These are phyloP conservation scores for Engraulis encrasicolus DNA, from an alignment of 2,113 vertebrate species.

Conservation along the genomic window DNA sequence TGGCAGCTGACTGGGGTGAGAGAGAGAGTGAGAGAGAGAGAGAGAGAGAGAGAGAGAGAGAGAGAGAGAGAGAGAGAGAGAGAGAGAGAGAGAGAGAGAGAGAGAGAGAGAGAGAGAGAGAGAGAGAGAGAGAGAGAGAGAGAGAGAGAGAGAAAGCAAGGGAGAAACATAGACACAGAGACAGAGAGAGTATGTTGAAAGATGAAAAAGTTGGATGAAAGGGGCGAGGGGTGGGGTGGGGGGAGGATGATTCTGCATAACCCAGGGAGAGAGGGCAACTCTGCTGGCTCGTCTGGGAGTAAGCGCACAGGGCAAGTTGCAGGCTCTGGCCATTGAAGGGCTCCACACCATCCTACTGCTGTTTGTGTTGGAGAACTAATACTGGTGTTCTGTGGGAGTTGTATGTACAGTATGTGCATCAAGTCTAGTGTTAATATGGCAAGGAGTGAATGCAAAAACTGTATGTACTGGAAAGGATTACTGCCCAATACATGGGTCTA, in stretches of 20 bases:
- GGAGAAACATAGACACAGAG: neutral
- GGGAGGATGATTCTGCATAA: constrained; percentile 53
- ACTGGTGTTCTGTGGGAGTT: neutral
- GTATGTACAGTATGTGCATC: constrained; percentile 5
- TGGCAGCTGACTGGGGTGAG: too few relatives aligned
- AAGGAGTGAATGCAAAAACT: neutral
- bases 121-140: neutral
- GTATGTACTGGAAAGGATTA: neutral
- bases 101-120: neutral
- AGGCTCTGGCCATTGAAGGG: constrained; percentile 94
- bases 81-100: neutral
- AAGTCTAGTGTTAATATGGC: neutral
- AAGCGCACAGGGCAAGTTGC: constrained; percentile 90
- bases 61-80: neutral
- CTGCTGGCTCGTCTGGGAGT: constrained; percentile 83
- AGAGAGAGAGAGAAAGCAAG: neutral
- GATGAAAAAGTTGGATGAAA: neutral
- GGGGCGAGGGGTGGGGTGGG: neutral
- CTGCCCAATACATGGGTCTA: neutral
- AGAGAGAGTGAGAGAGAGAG: too few relatives aligned
- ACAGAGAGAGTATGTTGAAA: neutral
- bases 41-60: neutral
- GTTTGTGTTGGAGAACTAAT: constrained; percentile 66
- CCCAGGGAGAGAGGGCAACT: constrained; percentile 77
- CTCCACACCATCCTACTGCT: constrained; percentile 75